Percentiles rank a stretch among this genome's conserved stretches.
Conservation (phyloP, 2,113 vertebrate species). For the Clinocottus analis region DNA sequence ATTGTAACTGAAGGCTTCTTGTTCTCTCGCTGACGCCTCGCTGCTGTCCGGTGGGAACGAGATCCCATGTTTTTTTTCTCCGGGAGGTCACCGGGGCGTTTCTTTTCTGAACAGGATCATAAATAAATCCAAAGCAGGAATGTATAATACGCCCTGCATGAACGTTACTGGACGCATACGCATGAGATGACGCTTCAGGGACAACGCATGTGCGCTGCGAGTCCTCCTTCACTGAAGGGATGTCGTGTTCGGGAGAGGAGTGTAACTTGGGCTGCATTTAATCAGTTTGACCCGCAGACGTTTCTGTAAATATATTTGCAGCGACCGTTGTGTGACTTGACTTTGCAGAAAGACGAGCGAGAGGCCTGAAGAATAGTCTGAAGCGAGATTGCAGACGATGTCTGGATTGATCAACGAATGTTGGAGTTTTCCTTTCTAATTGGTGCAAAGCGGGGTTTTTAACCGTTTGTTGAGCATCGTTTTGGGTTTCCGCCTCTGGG, state of each 20-base stretch:
- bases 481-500: constrained; percentile 20
- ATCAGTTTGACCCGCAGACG: not conserved
- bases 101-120: constrained; percentile 1
- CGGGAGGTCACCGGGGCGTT: not conserved
- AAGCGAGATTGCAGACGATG: not conserved
- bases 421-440: not conserved
- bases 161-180: not conserved
- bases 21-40: not conserved
- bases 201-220: not conserved
- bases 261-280: not conserved
- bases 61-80: constrained; percentile 8
- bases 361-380: not conserved
- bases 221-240: constrained; percentile 6
- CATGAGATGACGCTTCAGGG: constrained; percentile 13
- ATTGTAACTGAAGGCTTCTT: constrained; percentile 25
- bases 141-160: not conserved
- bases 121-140: not conserved
- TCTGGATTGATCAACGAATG: not conserved
- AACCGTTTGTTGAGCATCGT: constrained; percentile 3
- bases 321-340: not conserved
- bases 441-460: not conserved
- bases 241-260: not conserved
- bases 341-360: not conserved
- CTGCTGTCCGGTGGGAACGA: not conserved
- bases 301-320: not conserved